Evolutionary conservation across 1,140 invertebrate genomes (phyloP).

Genomic region (Aethina tumida): DNA sequence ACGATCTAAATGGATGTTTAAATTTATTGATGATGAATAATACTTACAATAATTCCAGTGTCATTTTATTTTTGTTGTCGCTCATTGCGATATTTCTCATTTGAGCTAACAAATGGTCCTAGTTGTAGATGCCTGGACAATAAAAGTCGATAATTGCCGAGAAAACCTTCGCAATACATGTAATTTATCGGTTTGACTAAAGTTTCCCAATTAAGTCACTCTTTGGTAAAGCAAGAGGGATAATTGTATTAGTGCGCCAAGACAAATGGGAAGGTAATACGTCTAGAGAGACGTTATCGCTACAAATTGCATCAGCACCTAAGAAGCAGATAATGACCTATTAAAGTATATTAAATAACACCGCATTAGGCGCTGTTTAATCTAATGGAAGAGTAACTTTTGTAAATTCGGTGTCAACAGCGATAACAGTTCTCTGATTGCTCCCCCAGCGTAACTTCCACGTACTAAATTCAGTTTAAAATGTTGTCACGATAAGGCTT

Average conservation of each 20-base stretch:
- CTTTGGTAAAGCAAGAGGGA: too few relatives aligned
- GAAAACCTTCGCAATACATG: neutral
- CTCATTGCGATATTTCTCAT: too few relatives aligned
- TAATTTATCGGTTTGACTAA: neutral
- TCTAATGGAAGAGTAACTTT: slow-evolving; percentile 24
- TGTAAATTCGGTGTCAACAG: slow-evolving; percentile 18
- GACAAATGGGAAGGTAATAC: neutral
- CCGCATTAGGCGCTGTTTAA: slow-evolving; percentile 24
- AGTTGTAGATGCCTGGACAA: too few relatives aligned
- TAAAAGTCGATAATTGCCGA: neutral
- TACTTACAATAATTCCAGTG: too few relatives aligned
- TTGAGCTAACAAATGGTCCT: too few relatives aligned
- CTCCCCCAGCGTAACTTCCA: slow-evolving; percentile 22
- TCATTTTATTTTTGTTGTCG: too few relatives aligned
- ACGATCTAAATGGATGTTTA: too few relatives aligned
- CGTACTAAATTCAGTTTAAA: slow-evolving; percentile 30
- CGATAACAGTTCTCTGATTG: slow-evolving; percentile 27
- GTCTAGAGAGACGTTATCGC: slow-evolving; percentile 5
- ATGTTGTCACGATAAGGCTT: slow-evolving; percentile 30
- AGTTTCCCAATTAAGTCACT: neutral
- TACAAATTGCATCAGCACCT: slow-evolving; percentile 4
- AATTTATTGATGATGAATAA: too few relatives aligned
- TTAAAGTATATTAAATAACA: slow-evolving; percentile 26
- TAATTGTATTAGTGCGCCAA: too few relatives aligned
- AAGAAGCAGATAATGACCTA: slow-evolving; percentile 17